Conservation (phyloP, 2,113 vertebrate species). For the Oncorhynchus gorbuscha region DNA sequence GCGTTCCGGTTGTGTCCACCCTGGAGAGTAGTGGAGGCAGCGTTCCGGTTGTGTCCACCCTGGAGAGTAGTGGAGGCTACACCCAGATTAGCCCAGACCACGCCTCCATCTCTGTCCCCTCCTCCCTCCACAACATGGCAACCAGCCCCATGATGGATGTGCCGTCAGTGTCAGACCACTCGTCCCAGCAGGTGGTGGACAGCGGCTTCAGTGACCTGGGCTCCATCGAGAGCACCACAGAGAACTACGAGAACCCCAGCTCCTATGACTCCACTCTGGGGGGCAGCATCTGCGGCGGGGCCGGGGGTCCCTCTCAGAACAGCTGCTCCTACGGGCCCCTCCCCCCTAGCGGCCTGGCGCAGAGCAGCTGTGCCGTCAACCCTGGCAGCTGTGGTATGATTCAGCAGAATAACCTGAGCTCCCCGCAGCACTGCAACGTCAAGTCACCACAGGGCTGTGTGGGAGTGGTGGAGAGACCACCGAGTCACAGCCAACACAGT, state of each 20-base stretch:
- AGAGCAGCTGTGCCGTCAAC: slow-evolving; percentile 92
- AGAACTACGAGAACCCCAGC: slow-evolving; percentile 98
- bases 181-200: slow-evolving; percentile 95
- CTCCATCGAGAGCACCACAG: slow-evolving; percentile 97
- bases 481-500: slow-evolving; percentile 75
- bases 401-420: slow-evolving; percentile 88
- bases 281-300: slow-evolving; percentile 85
- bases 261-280: slow-evolving; percentile 97
- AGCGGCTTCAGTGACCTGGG: slow-evolving; percentile 97
- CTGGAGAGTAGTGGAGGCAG: slow-evolving; percentile 37
- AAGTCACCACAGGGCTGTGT: slow-evolving; percentile 96
- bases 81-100: slow-evolving; percentile 97
- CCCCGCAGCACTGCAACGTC: slow-evolving; percentile 90
- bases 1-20: too few species aligned
- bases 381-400: slow-evolving; percentile 90
- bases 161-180: slow-evolving; percentile 95
- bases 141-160: slow-evolving; percentile 99
- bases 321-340: slow-evolving; percentile 90
- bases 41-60: too few species aligned
- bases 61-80: slow-evolving; percentile 66
- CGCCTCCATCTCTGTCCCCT: slow-evolving; percentile 86
- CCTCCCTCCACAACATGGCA: slow-evolving; percentile 94
- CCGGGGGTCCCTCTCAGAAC: slow-evolving; percentile 80
- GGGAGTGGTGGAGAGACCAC: slow-evolving; percentile 86
- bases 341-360: slow-evolving; percentile 85